Conservation (phyloP, 2,888 invertebrate genomes). For the Augochlorella aurata region DNA sequence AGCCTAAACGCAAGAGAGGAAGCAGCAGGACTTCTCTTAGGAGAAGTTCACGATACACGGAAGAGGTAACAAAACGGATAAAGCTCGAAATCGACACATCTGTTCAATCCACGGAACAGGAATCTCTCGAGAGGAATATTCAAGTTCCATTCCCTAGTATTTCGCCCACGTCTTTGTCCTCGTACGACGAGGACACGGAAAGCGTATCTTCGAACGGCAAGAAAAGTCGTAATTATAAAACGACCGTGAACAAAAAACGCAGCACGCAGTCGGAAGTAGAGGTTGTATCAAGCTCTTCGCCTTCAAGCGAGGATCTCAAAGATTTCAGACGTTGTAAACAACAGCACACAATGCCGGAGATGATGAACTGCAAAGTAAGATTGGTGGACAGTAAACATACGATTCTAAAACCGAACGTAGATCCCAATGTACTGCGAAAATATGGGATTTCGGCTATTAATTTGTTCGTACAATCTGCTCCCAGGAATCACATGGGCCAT, state of each 20-base stretch:
- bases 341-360: constrained; percentile 57
- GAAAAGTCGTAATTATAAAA: constrained; percentile 37
- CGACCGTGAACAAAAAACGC: constrained; percentile 19
- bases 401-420: constrained; percentile 65
- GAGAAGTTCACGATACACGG: constrained; percentile 47
- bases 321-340: constrained; percentile 31
- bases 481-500: not conserved
- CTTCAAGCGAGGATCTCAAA: not conserved
- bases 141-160: not conserved
- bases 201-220: constrained; percentile 12
- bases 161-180: not conserved
- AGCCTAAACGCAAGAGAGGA: constrained; percentile 39
- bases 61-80: constrained; percentile 43
- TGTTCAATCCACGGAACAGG: constrained; percentile 14
- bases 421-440: constrained; percentile 60
- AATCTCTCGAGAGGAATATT: constrained; percentile 20
- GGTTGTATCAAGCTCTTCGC: not conserved
- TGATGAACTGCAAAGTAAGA: constrained; percentile 74
- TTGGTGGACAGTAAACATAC: constrained; percentile 75
- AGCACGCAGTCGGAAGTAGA: not conserved
- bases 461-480: not conserved
- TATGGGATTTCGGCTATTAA: constrained; percentile 72
- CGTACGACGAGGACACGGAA: constrained; percentile 31
- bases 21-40: constrained; percentile 21
- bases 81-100: constrained; percentile 30